phyloP scores from a whole-genome alignment of 2,888 invertebrate species.

The Athalia circularis region DNA sequence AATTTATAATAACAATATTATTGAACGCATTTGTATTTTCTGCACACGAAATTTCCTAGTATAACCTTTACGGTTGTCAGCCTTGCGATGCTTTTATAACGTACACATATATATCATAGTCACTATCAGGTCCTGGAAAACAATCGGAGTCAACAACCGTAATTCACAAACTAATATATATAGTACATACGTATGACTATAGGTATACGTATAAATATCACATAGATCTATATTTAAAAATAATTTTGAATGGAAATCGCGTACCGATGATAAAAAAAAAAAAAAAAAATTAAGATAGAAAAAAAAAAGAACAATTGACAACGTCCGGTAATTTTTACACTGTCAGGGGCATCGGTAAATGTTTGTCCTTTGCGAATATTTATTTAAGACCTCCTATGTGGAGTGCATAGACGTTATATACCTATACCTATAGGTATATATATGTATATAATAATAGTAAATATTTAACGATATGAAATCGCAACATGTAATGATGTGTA shows the following conservation, averaged over 20 bases:
- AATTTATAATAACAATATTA: neutral
- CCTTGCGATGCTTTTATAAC: neutral
- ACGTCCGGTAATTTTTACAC: constrained; percentile 37
- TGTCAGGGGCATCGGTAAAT: constrained; percentile 10
- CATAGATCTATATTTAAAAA: neutral
- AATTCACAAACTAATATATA: neutral
- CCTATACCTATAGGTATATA: neutral
- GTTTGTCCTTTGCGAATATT: constrained; percentile 1
- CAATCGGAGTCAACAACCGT: constrained; percentile 34
- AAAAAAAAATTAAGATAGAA: neutral
- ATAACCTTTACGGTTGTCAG: neutral
- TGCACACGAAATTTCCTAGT: constrained; percentile 16
- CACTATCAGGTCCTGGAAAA: constrained; percentile 18
- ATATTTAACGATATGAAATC: neutral
- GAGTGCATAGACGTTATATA: neutral
- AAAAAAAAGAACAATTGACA: neutral
- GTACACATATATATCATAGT: constrained; percentile 6
- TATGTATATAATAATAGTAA: neutral
- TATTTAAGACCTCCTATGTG: neutral
- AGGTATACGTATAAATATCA: neutral
- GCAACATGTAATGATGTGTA: too few species aligned
- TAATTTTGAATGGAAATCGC: constrained; percentile 37
- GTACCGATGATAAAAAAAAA: constrained; percentile 23
- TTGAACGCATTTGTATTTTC: constrained; percentile 29
- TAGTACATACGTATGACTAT: neutral